phyloP scores from a whole-genome alignment of 2,113 vertebrate species.

The Gymnorhina tibicen region DNA sequence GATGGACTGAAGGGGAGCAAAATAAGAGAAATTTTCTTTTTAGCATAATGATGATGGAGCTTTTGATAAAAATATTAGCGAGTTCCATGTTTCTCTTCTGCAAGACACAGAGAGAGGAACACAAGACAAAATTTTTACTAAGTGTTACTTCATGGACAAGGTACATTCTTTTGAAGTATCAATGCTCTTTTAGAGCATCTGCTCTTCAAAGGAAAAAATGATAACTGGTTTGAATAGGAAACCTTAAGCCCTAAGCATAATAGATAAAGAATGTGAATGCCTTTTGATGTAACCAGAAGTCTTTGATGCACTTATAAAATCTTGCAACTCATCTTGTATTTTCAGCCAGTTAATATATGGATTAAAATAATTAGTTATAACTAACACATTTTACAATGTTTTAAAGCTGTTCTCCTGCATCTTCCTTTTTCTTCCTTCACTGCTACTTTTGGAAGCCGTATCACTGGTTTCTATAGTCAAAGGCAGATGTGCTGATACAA shows the following conservation, averaged over 20 bases:
- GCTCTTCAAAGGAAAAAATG: conserved; percentile 41
- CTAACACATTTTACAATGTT: not conserved
- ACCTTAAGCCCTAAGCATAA: conserved; percentile 34
- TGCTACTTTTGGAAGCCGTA: not conserved
- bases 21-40: not conserved
- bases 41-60: not conserved
- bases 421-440: not conserved
- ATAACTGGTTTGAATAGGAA: conserved; percentile 46
- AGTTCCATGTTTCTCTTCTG: not conserved
- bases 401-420: not conserved
- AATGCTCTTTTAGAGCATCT: not conserved
- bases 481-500: conserved; percentile 25
- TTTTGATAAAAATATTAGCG: not conserved
- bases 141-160: not conserved
- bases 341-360: conserved; percentile 5
- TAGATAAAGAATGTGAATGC: conserved; percentile 40
- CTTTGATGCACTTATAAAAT: conserved; percentile 60
- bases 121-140: not conserved
- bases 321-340: conserved; percentile 25
- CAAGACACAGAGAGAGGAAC: not conserved
- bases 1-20: not conserved
- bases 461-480: not conserved
- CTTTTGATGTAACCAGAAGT: conserved; percentile 47
- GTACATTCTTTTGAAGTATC: conserved; percentile 29
- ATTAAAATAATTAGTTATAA: conserved; percentile 46